A percentile compares a stretch with the other conserved stretches of the same genome.
These are phyloP conservation scores for Sebastolobus altivelis DNA, from an alignment of 2,797 vertebrate genomes.

Conservation along the genomic window DNA sequence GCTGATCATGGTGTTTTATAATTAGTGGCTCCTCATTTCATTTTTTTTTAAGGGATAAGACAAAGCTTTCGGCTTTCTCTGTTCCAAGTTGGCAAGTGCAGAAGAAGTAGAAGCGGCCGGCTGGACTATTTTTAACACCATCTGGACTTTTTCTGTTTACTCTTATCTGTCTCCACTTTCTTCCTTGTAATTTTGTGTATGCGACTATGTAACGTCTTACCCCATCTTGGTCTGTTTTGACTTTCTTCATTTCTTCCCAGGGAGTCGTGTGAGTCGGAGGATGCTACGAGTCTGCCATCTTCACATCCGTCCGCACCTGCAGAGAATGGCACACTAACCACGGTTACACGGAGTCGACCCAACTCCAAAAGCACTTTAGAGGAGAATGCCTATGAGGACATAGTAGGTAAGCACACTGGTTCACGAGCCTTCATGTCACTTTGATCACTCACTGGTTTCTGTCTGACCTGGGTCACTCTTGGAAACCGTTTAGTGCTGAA, in stretches of 20 bases:
- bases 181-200: conserved; percentile 18
- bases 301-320: conserved; percentile 90
- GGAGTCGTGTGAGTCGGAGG: conserved; percentile 95
- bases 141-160: conserved; percentile 40
- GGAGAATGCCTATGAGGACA: conserved; percentile 99
- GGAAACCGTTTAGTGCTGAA: not conserved
- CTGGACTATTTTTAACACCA: conserved; percentile 40
- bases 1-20: conserved; percentile 6
- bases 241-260: conserved; percentile 77
- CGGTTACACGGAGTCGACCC: conserved; percentile 87
- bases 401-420: conserved; percentile 90
- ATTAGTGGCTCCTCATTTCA: conserved; percentile 20
- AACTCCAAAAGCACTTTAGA: conserved; percentile 97
- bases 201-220: not conserved
- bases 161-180: conserved; percentile 17
- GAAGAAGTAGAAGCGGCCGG: conserved; percentile 13
- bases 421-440: not conserved
- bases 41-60: conserved; percentile 13
- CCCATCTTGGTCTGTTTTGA: conserved; percentile 29
- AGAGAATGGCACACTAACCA: conserved; percentile 91
- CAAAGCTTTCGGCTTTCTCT: conserved; percentile 20
- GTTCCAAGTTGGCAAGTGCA: conserved; percentile 26
- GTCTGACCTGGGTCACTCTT: not conserved
- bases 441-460: not conserved
- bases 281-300: conserved; percentile 90